Percentiles rank a stretch among this genome's conserved stretches.
Evolutionary conservation across 2,888 invertebrate species (phyloP).

Genomic region (Microplitis deprimator): DNA sequence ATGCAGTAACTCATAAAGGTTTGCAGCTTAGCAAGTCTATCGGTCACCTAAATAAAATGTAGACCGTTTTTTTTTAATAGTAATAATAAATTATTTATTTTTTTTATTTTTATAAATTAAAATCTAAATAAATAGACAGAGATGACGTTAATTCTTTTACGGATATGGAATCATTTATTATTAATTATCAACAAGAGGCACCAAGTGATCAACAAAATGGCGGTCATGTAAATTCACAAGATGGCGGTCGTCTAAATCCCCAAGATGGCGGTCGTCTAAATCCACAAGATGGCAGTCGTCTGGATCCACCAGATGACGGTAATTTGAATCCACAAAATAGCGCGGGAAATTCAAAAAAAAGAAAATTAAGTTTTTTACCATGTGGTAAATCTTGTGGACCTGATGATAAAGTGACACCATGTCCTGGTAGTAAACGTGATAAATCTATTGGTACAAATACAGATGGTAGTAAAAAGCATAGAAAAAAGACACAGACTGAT

Average conservation of each 20-base stretch:
- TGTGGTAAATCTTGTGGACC: background rate
- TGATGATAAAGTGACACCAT: background rate
- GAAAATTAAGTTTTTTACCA: background rate
- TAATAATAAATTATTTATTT: background rate
- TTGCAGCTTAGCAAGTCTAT: conserved; percentile 48
- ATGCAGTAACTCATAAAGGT: conserved; percentile 40
- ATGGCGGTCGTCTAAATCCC: too few species aligned
- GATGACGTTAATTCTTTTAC: too few species aligned
- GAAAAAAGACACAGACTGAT: background rate
- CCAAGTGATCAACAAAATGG: too few species aligned
- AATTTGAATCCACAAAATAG: too few species aligned
- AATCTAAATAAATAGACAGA: too few species aligned
- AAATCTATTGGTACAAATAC: background rate
- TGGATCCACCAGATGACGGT: too few species aligned
- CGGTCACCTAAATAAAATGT: conserved; percentile 49
- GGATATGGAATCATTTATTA: too few species aligned
- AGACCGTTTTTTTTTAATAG: conserved; percentile 15
- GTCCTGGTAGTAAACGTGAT: background rate
- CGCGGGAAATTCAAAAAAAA: too few species aligned
- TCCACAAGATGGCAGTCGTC: too few species aligned
- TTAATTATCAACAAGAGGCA: too few species aligned
- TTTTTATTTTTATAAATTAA: background rate
- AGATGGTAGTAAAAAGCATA: background rate
- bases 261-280: too few species aligned
- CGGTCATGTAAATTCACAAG: too few species aligned